Evolutionary conservation across 1,140 invertebrate genomes (phyloP).

Genomic region (Propsilocerus akamusi): DNA sequence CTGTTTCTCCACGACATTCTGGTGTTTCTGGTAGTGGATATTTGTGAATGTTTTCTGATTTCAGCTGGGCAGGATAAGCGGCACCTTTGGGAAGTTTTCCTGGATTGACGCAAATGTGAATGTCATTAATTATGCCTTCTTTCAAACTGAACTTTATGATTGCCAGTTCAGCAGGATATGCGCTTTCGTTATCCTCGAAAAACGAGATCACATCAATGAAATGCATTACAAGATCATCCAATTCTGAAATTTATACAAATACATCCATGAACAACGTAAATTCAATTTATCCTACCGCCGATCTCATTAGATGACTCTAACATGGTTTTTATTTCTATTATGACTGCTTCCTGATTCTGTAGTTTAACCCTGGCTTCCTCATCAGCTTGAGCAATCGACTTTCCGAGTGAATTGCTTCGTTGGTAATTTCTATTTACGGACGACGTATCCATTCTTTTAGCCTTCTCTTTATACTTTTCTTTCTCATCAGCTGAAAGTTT

Average conservation of each 20-base stretch:
- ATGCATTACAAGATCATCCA: background rate
- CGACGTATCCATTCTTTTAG: background rate
- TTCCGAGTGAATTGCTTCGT: background rate
- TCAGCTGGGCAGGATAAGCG: background rate
- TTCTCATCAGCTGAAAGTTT: background rate
- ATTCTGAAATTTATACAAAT: no score
- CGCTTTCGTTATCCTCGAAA: background rate
- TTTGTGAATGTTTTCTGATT: background rate
- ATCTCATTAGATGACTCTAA: background rate
- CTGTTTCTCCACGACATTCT: background rate
- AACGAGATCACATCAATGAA: background rate
- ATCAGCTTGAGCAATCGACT: background rate
- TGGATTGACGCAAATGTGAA: background rate
- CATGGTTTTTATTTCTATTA: background rate
- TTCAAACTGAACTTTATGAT: background rate
- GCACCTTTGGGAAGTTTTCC: background rate
- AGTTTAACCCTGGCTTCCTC: background rate
- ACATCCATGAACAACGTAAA: no score
- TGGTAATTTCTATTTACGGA: background rate
- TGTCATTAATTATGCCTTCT: background rate
- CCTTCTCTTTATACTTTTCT: background rate
- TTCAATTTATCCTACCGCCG: no score
- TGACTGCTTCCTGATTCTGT: background rate
- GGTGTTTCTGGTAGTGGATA: background rate
- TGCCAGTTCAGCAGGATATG: background rate